phyloP scores from a whole-genome alignment of 1,140 invertebrate species.

The Venustaconcha ellipsiformis region DNA sequence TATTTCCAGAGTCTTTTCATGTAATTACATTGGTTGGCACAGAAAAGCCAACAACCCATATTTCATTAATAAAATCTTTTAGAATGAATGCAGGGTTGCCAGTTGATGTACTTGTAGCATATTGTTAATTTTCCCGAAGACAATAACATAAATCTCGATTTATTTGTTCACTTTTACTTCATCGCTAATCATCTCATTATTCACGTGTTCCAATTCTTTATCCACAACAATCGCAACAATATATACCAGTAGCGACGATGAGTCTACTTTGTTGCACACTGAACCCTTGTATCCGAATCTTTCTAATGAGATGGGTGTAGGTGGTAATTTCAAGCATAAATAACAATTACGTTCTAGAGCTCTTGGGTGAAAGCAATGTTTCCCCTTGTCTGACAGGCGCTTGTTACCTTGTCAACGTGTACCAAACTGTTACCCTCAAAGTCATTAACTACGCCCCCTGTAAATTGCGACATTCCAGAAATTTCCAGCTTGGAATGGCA shows the following conservation, averaged over 20 bases:
- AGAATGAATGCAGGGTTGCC: constrained; percentile 5
- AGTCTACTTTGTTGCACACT: constrained; percentile 28
- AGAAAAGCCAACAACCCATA: constrained; percentile 7
- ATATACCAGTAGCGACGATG: constrained; percentile 21
- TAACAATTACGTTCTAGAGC: constrained; percentile 19
- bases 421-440: constrained; percentile 41
- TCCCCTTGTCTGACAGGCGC: constrained; percentile 37
- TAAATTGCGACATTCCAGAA: constrained; percentile 38
- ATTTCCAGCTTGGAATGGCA: constrained; percentile 25
- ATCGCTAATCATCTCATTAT: constrained; percentile 3
- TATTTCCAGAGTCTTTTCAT: background rate
- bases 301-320: constrained; percentile 30
- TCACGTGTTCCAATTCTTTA: constrained; percentile 11
- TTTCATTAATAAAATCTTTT: background rate
- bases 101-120: background rate
- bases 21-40: constrained; percentile 13
- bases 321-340: constrained; percentile 16
- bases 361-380: constrained; percentile 38
- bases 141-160: constrained; percentile 15
- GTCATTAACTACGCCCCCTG: constrained; percentile 32
- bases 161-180: constrained; percentile 1
- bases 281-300: constrained; percentile 29
- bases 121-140: constrained; percentile 13
- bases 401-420: constrained; percentile 40
- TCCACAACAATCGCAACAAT: constrained; percentile 33